phyloP scores from a whole-genome alignment of 2,113 vertebrate species.

The Pachyramphus minor region DNA sequence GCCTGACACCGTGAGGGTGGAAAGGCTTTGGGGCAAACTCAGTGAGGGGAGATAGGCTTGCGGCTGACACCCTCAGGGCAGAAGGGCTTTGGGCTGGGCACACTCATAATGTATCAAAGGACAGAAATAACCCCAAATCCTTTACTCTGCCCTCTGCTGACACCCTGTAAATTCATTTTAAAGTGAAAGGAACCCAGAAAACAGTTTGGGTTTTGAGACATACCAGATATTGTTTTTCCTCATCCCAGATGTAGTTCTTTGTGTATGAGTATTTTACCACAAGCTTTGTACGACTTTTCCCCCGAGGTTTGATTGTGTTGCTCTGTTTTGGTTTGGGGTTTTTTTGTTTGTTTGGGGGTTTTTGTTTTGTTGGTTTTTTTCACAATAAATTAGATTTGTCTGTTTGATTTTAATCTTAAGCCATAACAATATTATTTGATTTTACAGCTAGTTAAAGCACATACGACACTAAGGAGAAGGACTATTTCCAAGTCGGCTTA shows the following conservation, averaged over 20 bases:
- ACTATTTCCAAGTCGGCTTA: not conserved
- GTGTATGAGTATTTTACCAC: rapidly evolving
- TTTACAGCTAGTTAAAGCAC: not conserved
- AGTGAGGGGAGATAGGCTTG: not conserved
- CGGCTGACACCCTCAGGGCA: not conserved
- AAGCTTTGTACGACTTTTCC: not conserved
- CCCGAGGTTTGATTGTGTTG: not conserved
- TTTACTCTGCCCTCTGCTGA: not conserved
- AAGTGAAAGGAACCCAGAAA: rapidly evolving
- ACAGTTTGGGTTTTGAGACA: rapidly evolving
- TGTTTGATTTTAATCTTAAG: not conserved
- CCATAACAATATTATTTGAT: not conserved
- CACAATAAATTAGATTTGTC: not conserved
- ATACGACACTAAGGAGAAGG: not conserved
- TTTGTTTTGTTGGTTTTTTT: not conserved
- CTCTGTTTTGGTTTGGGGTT: not conserved
- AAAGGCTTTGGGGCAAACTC: rapidly evolving
- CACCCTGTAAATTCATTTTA: rapidly evolving
- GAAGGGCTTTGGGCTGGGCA: rapidly evolving
- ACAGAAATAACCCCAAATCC: rapidly evolving
- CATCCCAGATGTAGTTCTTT: rapidly evolving
- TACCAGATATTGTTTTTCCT: too few species aligned
- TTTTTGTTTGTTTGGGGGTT: not conserved
- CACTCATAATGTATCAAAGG: rapidly evolving
- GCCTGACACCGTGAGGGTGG: not conserved